Evolutionary conservation across 2,113 vertebrate species (phyloP), one percentile per base, ranked within the genome.

Genomic region (Crotophaga sulcirostris): DNA sequence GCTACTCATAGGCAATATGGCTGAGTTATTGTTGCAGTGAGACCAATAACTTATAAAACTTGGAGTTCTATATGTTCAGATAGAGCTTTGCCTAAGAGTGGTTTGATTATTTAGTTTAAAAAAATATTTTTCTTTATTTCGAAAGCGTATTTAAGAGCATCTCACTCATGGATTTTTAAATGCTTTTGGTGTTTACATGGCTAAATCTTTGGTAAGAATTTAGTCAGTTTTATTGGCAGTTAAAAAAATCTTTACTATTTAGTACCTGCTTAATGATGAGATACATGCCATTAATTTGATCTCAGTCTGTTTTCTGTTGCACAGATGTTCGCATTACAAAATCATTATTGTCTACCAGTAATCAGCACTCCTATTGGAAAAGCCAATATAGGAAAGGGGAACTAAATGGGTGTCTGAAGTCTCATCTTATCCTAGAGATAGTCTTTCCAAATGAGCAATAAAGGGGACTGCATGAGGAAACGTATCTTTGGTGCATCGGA

Each of bases 311-410:
- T 96, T 91, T 86, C 70, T 67, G 47, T 77, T 74, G 93, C 72
- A 85, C 93, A 96, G 95, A 91, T 97, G 94, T 90, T 95, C n/a
- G 3, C 88, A 72, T 96, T 94, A 68, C 82, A 81, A 86, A 95
- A 90, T 96, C 83, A 52, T 96, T 93, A 93, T 60, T 91, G 82
- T 76, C 94, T 93, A 7, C 79, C 8, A 15, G 82, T 84, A 83
- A 91, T 93, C 85, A 88, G 82, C 3, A 5, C 52, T 94, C 68
- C 90, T 84, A 2, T 68, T 0, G 5, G 73, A 93, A 93, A 92
- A 93, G 49, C 44, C 90, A 81, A 4, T 94, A 75, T 86, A 93
- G 79, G 76, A 93, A 36, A 33, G 69, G 68, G 76, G 83, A 93
- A 12, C 66, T 90, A 75, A 97, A 96, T 95, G 87, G 20, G 93